These are phyloP conservation scores for Gastracanthus pulcherrimus DNA, from an alignment of 2,888 invertebrate genomes.

Conservation along the genomic window DNA sequence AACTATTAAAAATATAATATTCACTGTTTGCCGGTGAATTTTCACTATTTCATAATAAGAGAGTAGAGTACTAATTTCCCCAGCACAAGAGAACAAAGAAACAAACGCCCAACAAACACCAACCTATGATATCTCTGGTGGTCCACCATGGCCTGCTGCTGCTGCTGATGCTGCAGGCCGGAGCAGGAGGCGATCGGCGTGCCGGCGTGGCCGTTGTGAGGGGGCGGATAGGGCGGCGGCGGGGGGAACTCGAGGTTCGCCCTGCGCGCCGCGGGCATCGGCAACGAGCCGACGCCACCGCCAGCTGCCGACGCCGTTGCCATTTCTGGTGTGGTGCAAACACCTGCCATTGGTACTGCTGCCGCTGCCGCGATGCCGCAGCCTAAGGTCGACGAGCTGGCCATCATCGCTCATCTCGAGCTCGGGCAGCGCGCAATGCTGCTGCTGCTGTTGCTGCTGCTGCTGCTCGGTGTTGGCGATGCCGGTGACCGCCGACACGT, in stretches of 20 bases:
- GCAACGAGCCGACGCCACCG: too few relatives aligned
- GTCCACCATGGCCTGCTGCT: too few relatives aligned
- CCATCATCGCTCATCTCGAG: constrained; percentile 53
- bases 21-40: too few relatives aligned
- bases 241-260: constrained; percentile 85
- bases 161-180: background rate
- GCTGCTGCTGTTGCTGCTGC: background rate
- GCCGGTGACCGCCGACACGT: constrained; percentile 6
- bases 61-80: too few relatives aligned
- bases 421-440: too few relatives aligned
- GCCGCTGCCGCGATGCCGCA: constrained; percentile 14
- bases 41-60: too few relatives aligned
- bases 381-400: constrained; percentile 41
- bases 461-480: background rate
- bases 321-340: background rate
- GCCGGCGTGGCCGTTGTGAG: constrained; percentile 75
- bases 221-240: constrained; percentile 85
- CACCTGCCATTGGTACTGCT: too few relatives aligned
- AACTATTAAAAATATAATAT: too few relatives aligned
- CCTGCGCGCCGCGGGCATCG: too few relatives aligned
- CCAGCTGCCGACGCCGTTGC: constrained; percentile 55
- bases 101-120: too few relatives aligned
- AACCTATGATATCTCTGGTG: constrained; percentile 70
- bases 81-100: too few relatives aligned
- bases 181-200: constrained; percentile 15